Evolutionary conservation across 2,797 vertebrate genomes (phyloP).

Genomic region (Odontamblyopus rebecca): DNA sequence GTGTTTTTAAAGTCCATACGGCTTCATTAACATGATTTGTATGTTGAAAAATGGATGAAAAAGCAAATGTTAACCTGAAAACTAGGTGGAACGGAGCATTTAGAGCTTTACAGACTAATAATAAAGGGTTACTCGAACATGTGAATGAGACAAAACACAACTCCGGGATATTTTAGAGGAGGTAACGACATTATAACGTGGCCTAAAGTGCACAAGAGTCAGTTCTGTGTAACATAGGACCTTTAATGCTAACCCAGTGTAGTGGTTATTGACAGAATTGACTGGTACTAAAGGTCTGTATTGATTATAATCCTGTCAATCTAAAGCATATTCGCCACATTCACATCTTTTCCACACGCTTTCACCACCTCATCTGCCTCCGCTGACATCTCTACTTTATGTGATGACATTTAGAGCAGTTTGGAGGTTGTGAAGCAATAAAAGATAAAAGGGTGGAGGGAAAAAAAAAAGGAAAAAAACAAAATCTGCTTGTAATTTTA

Average conservation of each 20-base stretch:
- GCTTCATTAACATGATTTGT: too few relatives aligned
- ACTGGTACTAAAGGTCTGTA: neutral
- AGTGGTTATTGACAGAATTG: neutral
- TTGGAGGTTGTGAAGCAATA: slow-evolving; percentile 16
- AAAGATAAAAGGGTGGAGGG: neutral
- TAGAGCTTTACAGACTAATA: too few relatives aligned
- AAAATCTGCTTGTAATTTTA: slow-evolving; percentile 8
- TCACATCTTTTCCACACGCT: neutral
- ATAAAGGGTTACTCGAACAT: too few relatives aligned
- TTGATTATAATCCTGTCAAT: slow-evolving; percentile 2
- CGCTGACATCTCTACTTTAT: slow-evolving; percentile 14
- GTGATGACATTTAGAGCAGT: slow-evolving; percentile 11
- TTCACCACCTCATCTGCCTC: neutral
- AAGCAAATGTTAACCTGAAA: too few relatives aligned
- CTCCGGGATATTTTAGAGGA: too few relatives aligned
- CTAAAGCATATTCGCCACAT: neutral
- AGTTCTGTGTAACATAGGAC: too few relatives aligned
- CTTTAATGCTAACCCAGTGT: neutral
- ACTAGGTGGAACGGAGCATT: too few relatives aligned
- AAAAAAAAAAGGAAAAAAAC: neutral
- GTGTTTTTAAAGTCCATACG: too few relatives aligned
- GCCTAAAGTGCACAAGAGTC: too few relatives aligned
- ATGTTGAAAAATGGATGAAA: too few relatives aligned
- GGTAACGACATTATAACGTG: too few relatives aligned
- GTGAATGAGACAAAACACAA: too few relatives aligned